phyloP scores from a whole-genome alignment of 2,797 vertebrate genomes.

The Diceros bicornis region DNA sequence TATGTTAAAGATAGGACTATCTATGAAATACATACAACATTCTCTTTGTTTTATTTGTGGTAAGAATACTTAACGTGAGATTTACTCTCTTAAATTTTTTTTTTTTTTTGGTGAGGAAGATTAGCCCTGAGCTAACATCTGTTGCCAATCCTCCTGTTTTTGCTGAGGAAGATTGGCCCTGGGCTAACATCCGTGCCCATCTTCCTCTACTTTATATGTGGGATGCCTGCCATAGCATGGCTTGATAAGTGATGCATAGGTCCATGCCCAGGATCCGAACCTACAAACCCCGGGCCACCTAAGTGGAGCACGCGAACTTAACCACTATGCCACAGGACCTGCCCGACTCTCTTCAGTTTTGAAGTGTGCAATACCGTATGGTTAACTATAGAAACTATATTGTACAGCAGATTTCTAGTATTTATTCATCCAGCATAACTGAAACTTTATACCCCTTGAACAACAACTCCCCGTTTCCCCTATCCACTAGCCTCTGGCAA shows the following conservation, averaged over 20 bases:
- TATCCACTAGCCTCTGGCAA: not conserved
- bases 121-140: too few relatives aligned
- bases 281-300: too few relatives aligned
- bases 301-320: too few relatives aligned
- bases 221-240: too few relatives aligned
- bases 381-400: not conserved
- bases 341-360: not conserved
- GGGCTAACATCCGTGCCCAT: too few relatives aligned
- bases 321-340: too few relatives aligned
- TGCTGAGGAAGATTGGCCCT: too few relatives aligned
- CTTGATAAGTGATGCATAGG: too few relatives aligned
- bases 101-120: too few relatives aligned
- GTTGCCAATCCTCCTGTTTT: too few relatives aligned
- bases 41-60: not conserved
- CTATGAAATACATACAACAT: not conserved
- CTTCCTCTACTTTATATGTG: too few relatives aligned
- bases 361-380: not conserved
- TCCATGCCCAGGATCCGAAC: too few relatives aligned
- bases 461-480: not conserved
- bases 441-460: not conserved
- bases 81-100: not conserved
- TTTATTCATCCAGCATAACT: not conserved
- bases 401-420: not conserved
- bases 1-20: not conserved
- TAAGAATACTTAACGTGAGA: not conserved